Base-by-base conservation (phyloP, 2,888 invertebrate genomes). In the Elmis aenea region DNA sequence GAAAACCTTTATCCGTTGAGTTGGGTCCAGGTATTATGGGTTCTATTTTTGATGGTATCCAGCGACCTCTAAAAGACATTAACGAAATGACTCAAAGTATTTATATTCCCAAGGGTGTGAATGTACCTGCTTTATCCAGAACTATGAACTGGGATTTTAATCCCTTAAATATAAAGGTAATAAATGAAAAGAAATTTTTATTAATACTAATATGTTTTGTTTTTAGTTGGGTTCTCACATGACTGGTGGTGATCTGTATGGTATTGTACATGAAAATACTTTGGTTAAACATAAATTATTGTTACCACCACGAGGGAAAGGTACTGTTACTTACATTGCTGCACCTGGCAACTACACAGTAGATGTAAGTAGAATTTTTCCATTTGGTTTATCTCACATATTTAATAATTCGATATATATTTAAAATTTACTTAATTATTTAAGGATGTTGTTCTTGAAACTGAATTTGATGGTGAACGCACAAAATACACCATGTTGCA, bases 21-120 rank as follows among this genome's bases (percentile, higher is more conserved):
- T 74, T 99, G 37, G 99, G 99, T 4, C 99, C 99, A 30, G 97
- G 97, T 62, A 99, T 99, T 69, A 84, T 99, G 79, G 94, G 93
- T 51, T 94, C 93, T 67, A 99, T 99, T 73, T 99, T 97, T 73
- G 99, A 99, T 73, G 99, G 99, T 75, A 99, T 99, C 71, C 99
- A 99, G 72, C 87, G 99, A 62, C 99, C 99, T 0, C 70, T 99
- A 59, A 93, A 90, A 70, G 96, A 95, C 71, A 99, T 99, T 68
- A 79, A 86, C 64, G 92, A 93, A 64, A 70, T 94, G 46, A 93
- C 94, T 1, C 77, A 83, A 64, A 94, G 93, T 63, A 99, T 99
- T 72, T 99, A 99, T 79, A 99, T 99, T 71, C 99, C 99, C 25
- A 97, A 96, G 75, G 99, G 97, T 69, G 83, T 99, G 29, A 97